A percentile compares a stretch with the other conserved stretches of the same genome.
These are phyloP conservation scores for Eurytoma adleriae DNA, from an alignment of 2,888 invertebrate genomes.

Conservation along the genomic window DNA sequence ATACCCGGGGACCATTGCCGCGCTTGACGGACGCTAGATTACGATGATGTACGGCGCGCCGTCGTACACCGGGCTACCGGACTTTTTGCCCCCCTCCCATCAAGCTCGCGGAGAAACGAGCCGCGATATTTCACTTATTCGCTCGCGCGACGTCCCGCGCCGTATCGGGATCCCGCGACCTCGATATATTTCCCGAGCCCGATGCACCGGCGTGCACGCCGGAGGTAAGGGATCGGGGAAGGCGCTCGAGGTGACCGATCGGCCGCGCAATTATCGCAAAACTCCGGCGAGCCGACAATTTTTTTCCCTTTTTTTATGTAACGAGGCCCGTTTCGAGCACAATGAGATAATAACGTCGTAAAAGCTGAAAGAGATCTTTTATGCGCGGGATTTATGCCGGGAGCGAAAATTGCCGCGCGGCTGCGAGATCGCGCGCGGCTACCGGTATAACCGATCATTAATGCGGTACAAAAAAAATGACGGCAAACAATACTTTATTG, in stretches of 20 bases:
- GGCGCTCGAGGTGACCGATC: background rate
- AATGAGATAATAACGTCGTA: constrained; percentile 54
- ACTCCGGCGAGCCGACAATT: background rate
- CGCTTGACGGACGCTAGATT: constrained; percentile 40
- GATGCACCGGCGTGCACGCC: constrained; percentile 3
- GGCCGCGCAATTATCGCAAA: constrained; percentile 33
- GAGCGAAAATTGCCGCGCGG: constrained; percentile 49
- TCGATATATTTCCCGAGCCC: constrained; percentile 34
- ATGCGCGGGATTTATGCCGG: constrained; percentile 50
- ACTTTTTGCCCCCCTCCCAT: constrained; percentile 8
- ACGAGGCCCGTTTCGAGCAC: constrained; percentile 45
- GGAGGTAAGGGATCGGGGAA: constrained; percentile 9
- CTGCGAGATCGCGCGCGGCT: constrained; percentile 35
- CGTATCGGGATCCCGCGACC: constrained; percentile 5
- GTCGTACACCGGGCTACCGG: constrained; percentile 37
- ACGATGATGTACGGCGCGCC: constrained; percentile 47
- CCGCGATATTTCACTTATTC: constrained; percentile 43
- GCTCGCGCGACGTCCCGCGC: background rate
- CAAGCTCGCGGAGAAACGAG: background rate
- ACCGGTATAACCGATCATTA: constrained; percentile 53
- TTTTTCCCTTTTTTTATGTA: constrained; percentile 30
- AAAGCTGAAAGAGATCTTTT: constrained; percentile 50
- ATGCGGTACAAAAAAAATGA: constrained; percentile 34
- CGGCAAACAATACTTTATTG: constrained; percentile 54
- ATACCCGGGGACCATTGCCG: constrained; percentile 38